These are phyloP conservation scores for Botia kubotai DNA, from an alignment of 2,797 vertebrate genomes.

Conservation along the genomic window DNA sequence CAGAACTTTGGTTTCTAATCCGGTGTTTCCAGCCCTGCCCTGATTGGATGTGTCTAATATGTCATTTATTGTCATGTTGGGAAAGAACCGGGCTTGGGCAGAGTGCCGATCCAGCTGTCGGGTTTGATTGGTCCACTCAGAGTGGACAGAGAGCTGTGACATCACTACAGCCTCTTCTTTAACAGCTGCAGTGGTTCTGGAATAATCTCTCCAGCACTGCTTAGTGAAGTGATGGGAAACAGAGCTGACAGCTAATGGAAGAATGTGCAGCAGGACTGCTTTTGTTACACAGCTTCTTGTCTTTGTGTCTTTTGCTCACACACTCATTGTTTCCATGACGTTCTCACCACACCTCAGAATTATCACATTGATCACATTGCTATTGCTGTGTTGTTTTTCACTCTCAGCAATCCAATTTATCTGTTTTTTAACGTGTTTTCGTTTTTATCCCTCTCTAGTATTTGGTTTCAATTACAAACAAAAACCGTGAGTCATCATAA, in stretches of 20 bases:
- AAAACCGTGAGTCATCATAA: no score
- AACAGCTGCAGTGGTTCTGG: constrained; percentile 49
- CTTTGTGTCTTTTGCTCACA: constrained; percentile 28
- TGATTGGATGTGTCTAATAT: constrained; percentile 30
- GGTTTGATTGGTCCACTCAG: constrained; percentile 43
- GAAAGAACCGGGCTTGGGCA: constrained; percentile 37
- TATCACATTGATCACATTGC: not conserved
- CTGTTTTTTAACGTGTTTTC: not conserved
- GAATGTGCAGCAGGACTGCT: constrained; percentile 57
- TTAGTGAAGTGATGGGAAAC: constrained; percentile 72
- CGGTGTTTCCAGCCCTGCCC: not conserved
- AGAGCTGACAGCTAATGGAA: constrained; percentile 70
- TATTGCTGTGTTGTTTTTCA: not conserved
- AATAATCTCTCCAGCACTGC: constrained; percentile 65
- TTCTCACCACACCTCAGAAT: constrained; percentile 2
- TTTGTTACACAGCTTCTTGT: constrained; percentile 47
- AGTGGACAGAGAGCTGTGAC: constrained; percentile 62
- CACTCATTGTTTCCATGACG: not conserved
- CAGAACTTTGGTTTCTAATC: not conserved
- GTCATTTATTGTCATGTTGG: constrained; percentile 37
- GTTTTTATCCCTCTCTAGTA: not conserved
- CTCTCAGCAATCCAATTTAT: not conserved
- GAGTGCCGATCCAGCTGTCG: constrained; percentile 67
- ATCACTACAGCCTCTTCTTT: constrained; percentile 40
- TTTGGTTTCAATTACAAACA: not conserved